Evolutionary conservation across 2,888 invertebrate genomes (phyloP), one percentile per base, ranked within the genome.

Genomic region (Troglohyphantes excavatus): DNA sequence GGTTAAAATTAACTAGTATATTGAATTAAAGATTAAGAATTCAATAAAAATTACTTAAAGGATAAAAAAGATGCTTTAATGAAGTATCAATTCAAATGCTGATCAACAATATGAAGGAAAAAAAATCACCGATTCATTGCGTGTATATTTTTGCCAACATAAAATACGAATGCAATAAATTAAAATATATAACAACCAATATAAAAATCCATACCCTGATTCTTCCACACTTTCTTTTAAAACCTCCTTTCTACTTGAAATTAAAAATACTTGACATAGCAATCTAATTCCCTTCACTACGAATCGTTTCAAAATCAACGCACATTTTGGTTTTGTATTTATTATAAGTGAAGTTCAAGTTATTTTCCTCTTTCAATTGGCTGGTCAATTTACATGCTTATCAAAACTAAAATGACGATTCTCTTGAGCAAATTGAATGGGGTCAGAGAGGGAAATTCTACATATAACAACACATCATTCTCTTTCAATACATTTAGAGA

Each of bases 351-450:
- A 33, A 33, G 9, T 6, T 33, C 33, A 33, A 33, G 9, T 33
- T 9, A 9, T 33, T n/a, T 7, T 53, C 53, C 70, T 23, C 23
- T n/a, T 59, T 59, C 26, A 9, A n/a, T 67, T 27, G 43, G 67
- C 26, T 23, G 21, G 39, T 46, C 7, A 46, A 26, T 78, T 26
- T 78, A 78, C 63, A 76, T 17, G 46, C 26, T 61, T 88, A 88
- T 88, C 72, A 88, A 82, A 88, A 88, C 82, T 88, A 88, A 75
- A 76, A 53, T 82, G 23, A 26, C 13, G 39, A 27, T 39, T 23
- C 61, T 81, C 43, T 88, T 88, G 88, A 88, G 88, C 88, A 88
- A 87, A 65, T 65, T 26, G 75, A 82, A 82, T 53, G 29, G 85
- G 21, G 9, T 21, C 21, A 59, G 65, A 43, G 73, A 88, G 59